Evolutionary conservation across 2,888 invertebrate species (phyloP).

Genomic region (Tenthredo livida): DNA sequence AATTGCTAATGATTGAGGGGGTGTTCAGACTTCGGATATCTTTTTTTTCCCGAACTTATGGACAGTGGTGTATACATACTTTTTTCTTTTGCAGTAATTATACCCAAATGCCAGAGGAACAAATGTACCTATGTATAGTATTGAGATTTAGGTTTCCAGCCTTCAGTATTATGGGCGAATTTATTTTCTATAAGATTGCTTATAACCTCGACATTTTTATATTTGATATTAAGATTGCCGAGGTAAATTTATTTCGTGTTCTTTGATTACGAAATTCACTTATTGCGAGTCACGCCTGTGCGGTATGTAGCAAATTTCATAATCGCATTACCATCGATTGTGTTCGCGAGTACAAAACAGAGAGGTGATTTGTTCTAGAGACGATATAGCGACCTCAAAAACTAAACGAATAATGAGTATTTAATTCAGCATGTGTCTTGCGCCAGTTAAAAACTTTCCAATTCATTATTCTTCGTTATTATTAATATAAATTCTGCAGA

Average conservation of each 20-base stretch:
- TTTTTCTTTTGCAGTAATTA: too few species aligned
- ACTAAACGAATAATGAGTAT: background rate
- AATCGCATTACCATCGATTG: conserved; percentile 31
- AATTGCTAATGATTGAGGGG: background rate
- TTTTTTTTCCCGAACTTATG: too few species aligned
- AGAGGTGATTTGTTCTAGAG: conserved; percentile 15
- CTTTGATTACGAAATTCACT: conserved; percentile 12
- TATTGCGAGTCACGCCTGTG: background rate
- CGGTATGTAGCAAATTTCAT: conserved; percentile 4
- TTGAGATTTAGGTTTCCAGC: background rate
- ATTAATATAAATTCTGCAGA: background rate
- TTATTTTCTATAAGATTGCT: background rate
- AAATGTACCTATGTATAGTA: background rate
- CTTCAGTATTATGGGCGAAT: background rate
- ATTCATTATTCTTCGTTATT: conserved; percentile 17
- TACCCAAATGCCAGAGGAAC: too few species aligned
- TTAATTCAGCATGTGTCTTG: background rate
- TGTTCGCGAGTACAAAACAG: background rate
- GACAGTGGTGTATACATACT: too few species aligned
- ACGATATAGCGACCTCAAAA: conserved; percentile 14
- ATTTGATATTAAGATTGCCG: background rate
- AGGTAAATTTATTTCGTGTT: background rate
- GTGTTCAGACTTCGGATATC: too few species aligned
- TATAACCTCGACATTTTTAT: background rate
- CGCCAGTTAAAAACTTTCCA: background rate